A percentile compares a stretch with the other conserved stretches of the same genome.
Evolutionary conservation across 1,140 invertebrate genomes (phyloP).

Genomic region (Paralvinella palmiformis): DNA sequence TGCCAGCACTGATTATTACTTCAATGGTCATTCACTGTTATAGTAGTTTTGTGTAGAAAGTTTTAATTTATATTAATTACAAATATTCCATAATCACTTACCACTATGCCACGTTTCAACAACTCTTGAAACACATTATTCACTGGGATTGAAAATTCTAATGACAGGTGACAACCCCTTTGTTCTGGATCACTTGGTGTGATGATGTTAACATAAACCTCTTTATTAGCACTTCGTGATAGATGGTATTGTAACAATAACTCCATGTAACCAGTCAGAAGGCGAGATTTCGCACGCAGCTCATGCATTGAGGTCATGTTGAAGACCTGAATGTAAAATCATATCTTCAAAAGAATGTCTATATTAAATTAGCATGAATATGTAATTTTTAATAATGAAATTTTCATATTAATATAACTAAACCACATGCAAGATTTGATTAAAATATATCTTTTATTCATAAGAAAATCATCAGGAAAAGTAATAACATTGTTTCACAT

Average conservation of each 20-base stretch:
- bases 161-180: slow-evolving; percentile 56
- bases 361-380: background rate
- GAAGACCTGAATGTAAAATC: slow-evolving; percentile 50
- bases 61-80: too few relatives aligned
- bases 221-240: slow-evolving; percentile 6
- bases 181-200: slow-evolving; percentile 55
- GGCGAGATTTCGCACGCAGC: slow-evolving; percentile 51
- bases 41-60: too few relatives aligned
- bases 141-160: slow-evolving; percentile 48
- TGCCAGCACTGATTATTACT: too few relatives aligned
- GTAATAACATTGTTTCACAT: too few relatives aligned
- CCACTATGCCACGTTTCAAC: slow-evolving; percentile 54
- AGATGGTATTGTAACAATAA: slow-evolving; percentile 39
- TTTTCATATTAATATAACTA: too few relatives aligned
- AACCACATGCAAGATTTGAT: too few relatives aligned
- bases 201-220: slow-evolving; percentile 48
- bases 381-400: background rate
- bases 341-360: background rate
- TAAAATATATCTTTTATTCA: too few relatives aligned
- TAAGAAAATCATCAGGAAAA: too few relatives aligned
- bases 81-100: slow-evolving; percentile 37
- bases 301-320: slow-evolving; percentile 52
- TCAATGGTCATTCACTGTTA: too few relatives aligned
- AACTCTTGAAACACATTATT: slow-evolving; percentile 51
- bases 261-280: slow-evolving; percentile 59